Base-by-base conservation (phyloP, 2,113 vertebrate species). In the Leptosomus discolor region DNA sequence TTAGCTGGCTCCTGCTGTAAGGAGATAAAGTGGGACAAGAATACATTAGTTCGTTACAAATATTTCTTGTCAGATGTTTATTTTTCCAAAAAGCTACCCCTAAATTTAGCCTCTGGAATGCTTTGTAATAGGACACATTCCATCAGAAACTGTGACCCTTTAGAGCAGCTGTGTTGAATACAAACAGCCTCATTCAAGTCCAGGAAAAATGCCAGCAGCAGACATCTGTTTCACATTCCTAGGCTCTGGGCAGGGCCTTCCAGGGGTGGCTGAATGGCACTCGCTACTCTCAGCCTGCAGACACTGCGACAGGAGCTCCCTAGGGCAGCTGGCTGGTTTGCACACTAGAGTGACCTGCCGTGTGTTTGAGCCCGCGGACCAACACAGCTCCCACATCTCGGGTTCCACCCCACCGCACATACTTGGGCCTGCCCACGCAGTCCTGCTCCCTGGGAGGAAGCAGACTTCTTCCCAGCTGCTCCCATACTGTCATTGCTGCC, bases 301-400 rank as follows among this genome's bases (percentile, higher is more conserved):
- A 9, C 39, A 10, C 36, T 5, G 41, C 37, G 11, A 4, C 9
- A 22, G 54, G 24, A 80, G 45, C 65, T 78, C 60, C 29, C 15
- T 5, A 10, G 23, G 24, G 20, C 70, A 22, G 1, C 43, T 27
- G 34, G 29, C 57, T 43, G 12, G 10, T 23, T 14, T 56, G 70
- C 32, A 53, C 36, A 7, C 70, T n/a, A 3, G 29, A 37, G 8
- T 23, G 32, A 32, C 50, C 37, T 37, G 43, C 60, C 0, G 0
- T 1, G 23, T 23, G 45, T 54, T 16, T 29, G 57, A 54, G 46
- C 63, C 45, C 13, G 0, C 65, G 48, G 63, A 26, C 8, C 48
- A 17, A 0, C 15, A 9, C 39, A 2, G 20, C 20, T 43, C 0
- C 5, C 24, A 64, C 34, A 2, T 7, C 39, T 22, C 0, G 1